Evolutionary conservation across 2,888 invertebrate genomes (phyloP).

Genomic region (Polia nebulosa): DNA sequence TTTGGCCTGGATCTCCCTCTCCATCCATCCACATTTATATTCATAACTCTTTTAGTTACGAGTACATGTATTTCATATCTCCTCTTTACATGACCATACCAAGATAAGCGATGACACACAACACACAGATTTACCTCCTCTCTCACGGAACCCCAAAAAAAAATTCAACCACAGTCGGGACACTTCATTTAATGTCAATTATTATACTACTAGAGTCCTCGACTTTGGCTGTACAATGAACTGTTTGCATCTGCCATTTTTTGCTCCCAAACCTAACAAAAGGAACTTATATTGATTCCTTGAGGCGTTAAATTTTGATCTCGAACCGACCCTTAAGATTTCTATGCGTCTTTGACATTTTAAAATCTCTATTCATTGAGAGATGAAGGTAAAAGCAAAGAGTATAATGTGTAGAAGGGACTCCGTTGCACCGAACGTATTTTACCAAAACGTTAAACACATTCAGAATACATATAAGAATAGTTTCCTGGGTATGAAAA

Average conservation of each 20-base stretch:
- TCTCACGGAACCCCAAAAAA: constrained; percentile 64
- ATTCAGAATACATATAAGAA: too few relatives aligned
- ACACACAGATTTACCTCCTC: neutral
- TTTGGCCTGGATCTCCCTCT: too few relatives aligned
- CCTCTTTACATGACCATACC: too few relatives aligned
- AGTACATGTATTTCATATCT: too few relatives aligned
- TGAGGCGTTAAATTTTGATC: constrained; percentile 86
- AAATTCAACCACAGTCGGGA: constrained; percentile 66
- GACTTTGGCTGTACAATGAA: constrained; percentile 77
- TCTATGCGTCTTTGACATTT: constrained; percentile 61
- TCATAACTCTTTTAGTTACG: too few relatives aligned
- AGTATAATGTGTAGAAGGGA: constrained; percentile 1
- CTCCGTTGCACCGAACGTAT: neutral
- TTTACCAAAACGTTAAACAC: neutral
- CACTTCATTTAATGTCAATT: constrained; percentile 88
- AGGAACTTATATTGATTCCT: constrained; percentile 68
- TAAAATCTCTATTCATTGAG: constrained; percentile 55
- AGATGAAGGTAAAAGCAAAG: constrained; percentile 20
- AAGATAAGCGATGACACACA: too few relatives aligned
- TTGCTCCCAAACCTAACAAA: constrained; percentile 71
- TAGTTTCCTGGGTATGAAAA: too few relatives aligned
- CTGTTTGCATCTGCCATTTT: constrained; percentile 82
- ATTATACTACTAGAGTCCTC: constrained; percentile 77
- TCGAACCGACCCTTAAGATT: constrained; percentile 49
- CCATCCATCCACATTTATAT: too few relatives aligned